A percentile compares a stretch with the other conserved stretches of the same genome.
Evolutionary conservation across 2,888 invertebrate genomes (phyloP).

Genomic region (Pandemis cinnamomeana): DNA sequence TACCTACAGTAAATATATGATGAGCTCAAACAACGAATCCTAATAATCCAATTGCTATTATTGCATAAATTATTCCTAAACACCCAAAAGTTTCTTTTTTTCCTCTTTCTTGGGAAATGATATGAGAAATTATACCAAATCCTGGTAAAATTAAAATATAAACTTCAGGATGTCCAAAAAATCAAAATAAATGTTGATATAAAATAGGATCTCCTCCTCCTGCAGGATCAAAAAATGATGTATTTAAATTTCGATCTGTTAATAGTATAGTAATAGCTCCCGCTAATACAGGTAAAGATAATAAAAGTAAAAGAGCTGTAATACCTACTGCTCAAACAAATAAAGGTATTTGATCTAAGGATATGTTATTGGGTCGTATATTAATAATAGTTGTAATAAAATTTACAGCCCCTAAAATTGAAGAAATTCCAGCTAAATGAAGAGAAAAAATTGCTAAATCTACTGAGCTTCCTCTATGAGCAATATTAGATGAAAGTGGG

Average conservation of each 20-base stretch:
- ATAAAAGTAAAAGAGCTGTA: slow-evolving; percentile 81
- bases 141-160: slow-evolving; percentile 94
- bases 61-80: slow-evolving; percentile 93
- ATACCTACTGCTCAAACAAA: slow-evolving; percentile 89
- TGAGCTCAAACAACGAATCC: slow-evolving; percentile 94
- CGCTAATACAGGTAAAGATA: slow-evolving; percentile 90
- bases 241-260: slow-evolving; percentile 92
- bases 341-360: slow-evolving; percentile 87
- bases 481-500: slow-evolving; percentile 86
- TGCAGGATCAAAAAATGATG: slow-evolving; percentile 91
- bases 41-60: slow-evolving; percentile 91
- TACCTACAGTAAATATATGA: slow-evolving; percentile 93
- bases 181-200: slow-evolving; percentile 94
- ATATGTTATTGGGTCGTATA: slow-evolving; percentile 86
- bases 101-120: slow-evolving; percentile 89
- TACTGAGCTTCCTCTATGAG: slow-evolving; percentile 87
- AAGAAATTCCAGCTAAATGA: slow-evolving; percentile 89
- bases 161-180: slow-evolving; percentile 94
- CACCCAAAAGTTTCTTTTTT: slow-evolving; percentile 90
- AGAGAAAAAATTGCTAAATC: slow-evolving; percentile 91
- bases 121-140: slow-evolving; percentile 92
- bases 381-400: slow-evolving; percentile 91
- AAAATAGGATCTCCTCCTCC: slow-evolving; percentile 92
- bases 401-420: slow-evolving; percentile 91
- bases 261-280: slow-evolving; percentile 92